A percentile compares a stretch with the other conserved stretches of the same genome.
These are phyloP conservation scores for Bicyclus anynana DNA, from an alignment of 1,140 invertebrate species.

Conservation along the genomic window DNA sequence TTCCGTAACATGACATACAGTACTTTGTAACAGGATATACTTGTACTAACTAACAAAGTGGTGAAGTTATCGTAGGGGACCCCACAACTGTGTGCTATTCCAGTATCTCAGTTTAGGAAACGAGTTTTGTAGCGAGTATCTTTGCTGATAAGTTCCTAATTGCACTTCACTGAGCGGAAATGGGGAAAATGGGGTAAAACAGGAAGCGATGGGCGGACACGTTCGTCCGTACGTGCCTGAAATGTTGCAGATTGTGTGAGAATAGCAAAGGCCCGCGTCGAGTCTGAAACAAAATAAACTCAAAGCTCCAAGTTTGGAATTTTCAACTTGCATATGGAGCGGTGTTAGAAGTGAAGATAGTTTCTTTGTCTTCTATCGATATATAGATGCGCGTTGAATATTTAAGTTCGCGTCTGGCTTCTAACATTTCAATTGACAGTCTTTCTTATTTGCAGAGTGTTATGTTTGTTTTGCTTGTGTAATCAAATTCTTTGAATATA, in stretches of 20 bases:
- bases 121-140: conserved; percentile 17
- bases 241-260: conserved; percentile 30
- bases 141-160: conserved; percentile 49
- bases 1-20: background rate
- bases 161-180: conserved; percentile 49
- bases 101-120: conserved; percentile 13
- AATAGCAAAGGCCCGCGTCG: conserved; percentile 9
- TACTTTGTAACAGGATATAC: background rate
- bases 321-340: conserved; percentile 16
- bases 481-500: too few relatives aligned
- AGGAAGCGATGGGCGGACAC: conserved; percentile 36
- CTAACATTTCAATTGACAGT: too few relatives aligned
- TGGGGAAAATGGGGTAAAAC: conserved; percentile 35
- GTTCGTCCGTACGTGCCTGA: conserved; percentile 45
- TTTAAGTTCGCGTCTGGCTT: background rate
- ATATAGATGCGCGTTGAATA: background rate
- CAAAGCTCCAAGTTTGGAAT: conserved; percentile 16
- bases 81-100: background rate
- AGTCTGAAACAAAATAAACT: conserved; percentile 25
- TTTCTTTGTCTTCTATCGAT: background rate
- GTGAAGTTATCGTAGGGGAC: conserved; percentile 1
- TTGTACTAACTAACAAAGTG: too few relatives aligned
- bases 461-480: too few relatives aligned
- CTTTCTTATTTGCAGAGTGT: too few relatives aligned
- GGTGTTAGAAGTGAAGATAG: conserved; percentile 3